Evolutionary conservation across 2,797 vertebrate genomes (phyloP).

Genomic region (Champsocephalus gunnari): DNA sequence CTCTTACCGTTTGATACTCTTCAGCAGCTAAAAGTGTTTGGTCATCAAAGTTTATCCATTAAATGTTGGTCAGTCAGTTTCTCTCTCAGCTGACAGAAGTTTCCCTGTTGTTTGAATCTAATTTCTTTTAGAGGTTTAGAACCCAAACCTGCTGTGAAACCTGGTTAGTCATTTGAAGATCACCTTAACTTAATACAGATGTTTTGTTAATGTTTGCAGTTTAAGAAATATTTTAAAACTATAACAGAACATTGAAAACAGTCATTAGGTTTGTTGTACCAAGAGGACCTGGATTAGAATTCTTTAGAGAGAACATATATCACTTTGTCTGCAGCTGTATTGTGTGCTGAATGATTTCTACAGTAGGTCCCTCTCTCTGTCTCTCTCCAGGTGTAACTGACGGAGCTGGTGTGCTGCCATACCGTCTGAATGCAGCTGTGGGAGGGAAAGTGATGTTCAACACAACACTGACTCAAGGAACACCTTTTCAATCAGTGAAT

Average conservation of each 20-base stretch:
- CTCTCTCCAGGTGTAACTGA: slow-evolving; percentile 37
- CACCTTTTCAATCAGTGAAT: too few relatives aligned
- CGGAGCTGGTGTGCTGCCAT: slow-evolving; percentile 40
- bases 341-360: background rate
- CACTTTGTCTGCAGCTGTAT: background rate
- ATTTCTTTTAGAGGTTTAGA: background rate
- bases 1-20: background rate
- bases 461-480: slow-evolving; percentile 24
- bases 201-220: too few relatives aligned
- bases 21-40: background rate
- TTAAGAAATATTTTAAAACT: too few relatives aligned
- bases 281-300: too few relatives aligned
- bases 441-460: slow-evolving; percentile 51
- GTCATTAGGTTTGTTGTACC: too few relatives aligned
- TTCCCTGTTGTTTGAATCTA: background rate
- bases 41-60: background rate
- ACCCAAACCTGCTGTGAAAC: background rate
- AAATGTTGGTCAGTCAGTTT: too few relatives aligned
- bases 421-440: slow-evolving; percentile 17
- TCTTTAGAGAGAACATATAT: background rate
- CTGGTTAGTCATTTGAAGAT: background rate
- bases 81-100: background rate
- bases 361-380: background rate
- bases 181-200: too few relatives aligned
- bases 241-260: too few relatives aligned